These are phyloP conservation scores for Aporophyla lueneburgensis DNA, from an alignment of 2,888 invertebrate species.

Conservation along the genomic window DNA sequence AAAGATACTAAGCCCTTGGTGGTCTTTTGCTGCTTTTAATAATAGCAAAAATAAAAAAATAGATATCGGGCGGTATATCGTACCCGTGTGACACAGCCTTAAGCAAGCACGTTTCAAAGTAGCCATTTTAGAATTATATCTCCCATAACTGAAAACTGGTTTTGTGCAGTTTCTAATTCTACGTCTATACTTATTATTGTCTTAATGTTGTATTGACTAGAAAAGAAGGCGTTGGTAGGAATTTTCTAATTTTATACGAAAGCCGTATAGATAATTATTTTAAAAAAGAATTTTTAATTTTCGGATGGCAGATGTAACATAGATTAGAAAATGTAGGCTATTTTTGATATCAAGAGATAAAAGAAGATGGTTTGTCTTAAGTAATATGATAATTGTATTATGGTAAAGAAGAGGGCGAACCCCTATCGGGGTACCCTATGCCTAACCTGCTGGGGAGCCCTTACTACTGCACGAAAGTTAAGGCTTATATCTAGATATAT, in stretches of 20 bases:
- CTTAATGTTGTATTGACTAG: slow-evolving; percentile 23
- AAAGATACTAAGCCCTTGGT: not conserved
- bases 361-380: not conserved
- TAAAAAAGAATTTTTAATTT: not conserved
- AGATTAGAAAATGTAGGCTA: not conserved
- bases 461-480: too few relatives aligned
- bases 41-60: not conserved
- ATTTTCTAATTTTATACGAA: slow-evolving; percentile 47
- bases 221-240: slow-evolving; percentile 10
- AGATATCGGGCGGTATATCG: not conserved
- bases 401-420: not conserved
- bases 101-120: slow-evolving; percentile 45
- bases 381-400: not conserved
- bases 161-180: slow-evolving; percentile 58
- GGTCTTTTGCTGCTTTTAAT: not conserved
- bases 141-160: slow-evolving; percentile 47
- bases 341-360: not conserved
- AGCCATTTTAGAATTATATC: slow-evolving; percentile 57
- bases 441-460: too few relatives aligned
- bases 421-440: too few relatives aligned
- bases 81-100: not conserved
- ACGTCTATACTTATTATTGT: slow-evolving; percentile 40
- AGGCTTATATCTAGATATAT: too few relatives aligned
- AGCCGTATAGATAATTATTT: not conserved
- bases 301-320: not conserved